These are phyloP conservation scores for Eutolmus rufibarbis DNA, from an alignment of 2,888 invertebrate species.

Conservation along the genomic window DNA sequence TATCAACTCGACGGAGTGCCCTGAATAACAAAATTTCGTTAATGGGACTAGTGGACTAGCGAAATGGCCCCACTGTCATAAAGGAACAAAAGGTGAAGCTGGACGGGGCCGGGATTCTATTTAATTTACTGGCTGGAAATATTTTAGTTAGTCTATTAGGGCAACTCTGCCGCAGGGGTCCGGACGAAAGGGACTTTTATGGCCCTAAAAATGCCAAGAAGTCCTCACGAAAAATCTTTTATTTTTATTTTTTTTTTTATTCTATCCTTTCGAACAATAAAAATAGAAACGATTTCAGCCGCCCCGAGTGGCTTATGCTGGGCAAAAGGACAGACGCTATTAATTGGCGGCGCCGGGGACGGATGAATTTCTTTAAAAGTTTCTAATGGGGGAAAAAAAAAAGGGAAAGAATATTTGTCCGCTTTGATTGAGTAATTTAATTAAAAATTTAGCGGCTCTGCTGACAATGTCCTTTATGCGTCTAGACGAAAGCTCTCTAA, in stretches of 20 bases:
- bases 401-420: neutral
- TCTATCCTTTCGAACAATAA: neutral
- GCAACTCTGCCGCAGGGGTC: neutral
- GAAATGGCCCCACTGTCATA: slow-evolving; percentile 35
- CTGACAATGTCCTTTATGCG: neutral
- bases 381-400: neutral
- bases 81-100: slow-evolving; percentile 32
- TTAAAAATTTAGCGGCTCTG: neutral
- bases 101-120: slow-evolving; percentile 8
- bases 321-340: neutral
- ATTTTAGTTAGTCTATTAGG: slow-evolving; percentile 33
- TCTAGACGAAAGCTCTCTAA: neutral
- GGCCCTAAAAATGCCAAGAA: neutral
- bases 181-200: neutral
- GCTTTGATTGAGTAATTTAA: neutral
- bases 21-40: slow-evolving; percentile 40
- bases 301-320: neutral
- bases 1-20: slow-evolving; percentile 33
- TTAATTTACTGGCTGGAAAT: slow-evolving; percentile 35
- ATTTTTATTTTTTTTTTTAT: neutral
- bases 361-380: neutral
- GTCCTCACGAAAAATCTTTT: neutral
- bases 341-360: neutral
- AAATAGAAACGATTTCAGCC: neutral
- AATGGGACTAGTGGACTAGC: slow-evolving; percentile 33